Base-by-base conservation (phyloP, 1,140 invertebrate genomes). In the Physella acuta region DNA sequence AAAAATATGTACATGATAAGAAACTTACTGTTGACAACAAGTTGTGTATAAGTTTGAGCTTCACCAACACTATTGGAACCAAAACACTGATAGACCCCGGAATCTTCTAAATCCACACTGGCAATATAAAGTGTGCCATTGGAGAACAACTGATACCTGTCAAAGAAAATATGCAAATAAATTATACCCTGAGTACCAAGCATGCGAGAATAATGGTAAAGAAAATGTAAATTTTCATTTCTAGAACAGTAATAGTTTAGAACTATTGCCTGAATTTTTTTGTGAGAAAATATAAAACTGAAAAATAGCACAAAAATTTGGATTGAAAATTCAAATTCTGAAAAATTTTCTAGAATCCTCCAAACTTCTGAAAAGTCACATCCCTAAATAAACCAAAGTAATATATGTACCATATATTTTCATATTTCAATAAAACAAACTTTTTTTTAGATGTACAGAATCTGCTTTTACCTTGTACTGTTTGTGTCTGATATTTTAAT, bases 51-150 rank as follows among this genome's bases (percentile, higher is more conserved):
- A 63, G 91, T 90, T 11, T 92, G 94, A 28, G 91, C 90, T 83
- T 95, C 92, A 16, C 96, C 96, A 1, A 92, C 95, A 76, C 24
- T 52, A 75, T 82, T 84, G 1, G 85, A 87, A 0, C 94, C 94
- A 73, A 97, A 90, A 83, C 97, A 99, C 80, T 98, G 96, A 82
- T 94, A 98, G 88, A 98, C 94, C 49, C 95, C 96, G 70, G 92
- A 91, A 85, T 98, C 94, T 71, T 90, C 89, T 79, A 94, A 90
- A 73, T 90, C 89, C 34, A 98, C 86, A 79, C 91, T 91, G 77
- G 90, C 91, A 74, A 98, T 93, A 30, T 39, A 34, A 31, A 84
- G 71, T 11, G 75, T 79, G n/a, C 81, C 81, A 73, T 77, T 80
- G 2, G 55, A 17, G 62, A 66, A 70, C n/a, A 78, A 53, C 37